Evolutionary conservation across 53 echinoderm and acorn worm species (phyloP), one percentile per base, ranked within the genome.

Genomic region (Luidia sarsii): DNA sequence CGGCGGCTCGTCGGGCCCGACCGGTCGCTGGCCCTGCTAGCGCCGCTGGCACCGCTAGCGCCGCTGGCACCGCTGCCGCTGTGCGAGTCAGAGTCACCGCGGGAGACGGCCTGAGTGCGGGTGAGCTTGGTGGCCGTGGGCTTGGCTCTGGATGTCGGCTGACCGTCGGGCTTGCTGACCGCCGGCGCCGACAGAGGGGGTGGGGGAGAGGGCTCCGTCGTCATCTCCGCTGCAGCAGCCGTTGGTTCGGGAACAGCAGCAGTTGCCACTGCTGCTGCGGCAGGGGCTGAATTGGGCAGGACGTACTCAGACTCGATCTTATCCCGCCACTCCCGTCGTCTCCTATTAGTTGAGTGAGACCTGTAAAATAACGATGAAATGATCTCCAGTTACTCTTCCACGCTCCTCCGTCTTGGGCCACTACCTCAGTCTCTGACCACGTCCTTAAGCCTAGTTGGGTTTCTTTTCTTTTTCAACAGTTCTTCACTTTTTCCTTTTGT

Each of bases 251-350:
- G n/a, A n/a, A n/a, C n/a, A n/a, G 61, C 51, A 39, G 81, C 60
- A 32, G 50, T 14, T 74, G 39, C 30, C 0, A 39, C 3, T 2
- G 34, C 64, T 48, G 73, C 22, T 28, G 61, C 48, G 22, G 88
- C 68, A 3, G 90, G 90, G 0, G 85, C 90, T 7, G 90, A 90
- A 56, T 55, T 81, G 0, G 90, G 90, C 27, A 90, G 81, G 34
- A 64, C 74, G 9, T 56, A 80, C 41, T 85, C 85, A 27, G 73
- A 70, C 22, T 90, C 62, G 8, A 90, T 55, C 38, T 62, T 90
- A 2, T 33, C 85, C 45, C 72, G 51, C 90, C 90, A 90, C 19
- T 90, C 70, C 19, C 55, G 30, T 55, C 48, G 80, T 20, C 81
- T 80, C 35, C 85, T 39, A 53, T 45, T 50, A 7, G 69, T 55